Conservation (phyloP, 1,140 invertebrate genomes). For the Macrobrachium rosenbergii region DNA sequence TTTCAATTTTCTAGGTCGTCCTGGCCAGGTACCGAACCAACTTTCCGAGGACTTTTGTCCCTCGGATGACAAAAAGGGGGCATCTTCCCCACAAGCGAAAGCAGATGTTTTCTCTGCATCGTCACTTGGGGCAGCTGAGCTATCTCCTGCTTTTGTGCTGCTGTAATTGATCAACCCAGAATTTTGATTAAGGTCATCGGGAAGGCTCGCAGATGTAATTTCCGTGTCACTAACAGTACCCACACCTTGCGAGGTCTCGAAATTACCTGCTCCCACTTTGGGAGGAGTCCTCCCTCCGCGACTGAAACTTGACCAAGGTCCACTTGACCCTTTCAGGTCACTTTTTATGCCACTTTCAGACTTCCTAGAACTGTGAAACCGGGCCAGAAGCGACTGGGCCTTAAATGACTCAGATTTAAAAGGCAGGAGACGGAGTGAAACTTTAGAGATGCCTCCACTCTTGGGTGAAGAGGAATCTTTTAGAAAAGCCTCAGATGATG, state of each 20-base stretch:
- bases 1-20: slow-evolving; percentile 45
- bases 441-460: slow-evolving; percentile 25
- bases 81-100: slow-evolving; percentile 14
- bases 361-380: slow-evolving; percentile 57
- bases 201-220: slow-evolving; percentile 52
- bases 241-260: not conserved
- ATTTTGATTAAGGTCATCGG: slow-evolving; percentile 53
- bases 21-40: slow-evolving; percentile 50
- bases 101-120: not conserved
- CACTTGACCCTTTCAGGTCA: slow-evolving; percentile 35
- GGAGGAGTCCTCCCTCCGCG: slow-evolving; percentile 29
- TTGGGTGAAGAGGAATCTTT: slow-evolving; percentile 5
- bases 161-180: too few species aligned
- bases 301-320: slow-evolving; percentile 26
- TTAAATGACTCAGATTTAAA: slow-evolving; percentile 54
- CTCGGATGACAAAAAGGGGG: not conserved
- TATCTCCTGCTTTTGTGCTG: too few species aligned
- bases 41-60: slow-evolving; percentile 31
- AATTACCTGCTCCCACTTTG: slow-evolving; percentile 15
- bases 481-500: slow-evolving; percentile 29
- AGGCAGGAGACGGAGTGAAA: slow-evolving; percentile 32
- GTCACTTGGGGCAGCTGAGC: too few species aligned
- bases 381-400: slow-evolving; percentile 43
- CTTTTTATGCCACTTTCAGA: slow-evolving; percentile 52
- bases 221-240: slow-evolving; percentile 6